Evolutionary conservation across 1,140 invertebrate genomes (phyloP), one percentile per base, ranked within the genome.

Genomic region (Drosophila kohkoa): DNA sequence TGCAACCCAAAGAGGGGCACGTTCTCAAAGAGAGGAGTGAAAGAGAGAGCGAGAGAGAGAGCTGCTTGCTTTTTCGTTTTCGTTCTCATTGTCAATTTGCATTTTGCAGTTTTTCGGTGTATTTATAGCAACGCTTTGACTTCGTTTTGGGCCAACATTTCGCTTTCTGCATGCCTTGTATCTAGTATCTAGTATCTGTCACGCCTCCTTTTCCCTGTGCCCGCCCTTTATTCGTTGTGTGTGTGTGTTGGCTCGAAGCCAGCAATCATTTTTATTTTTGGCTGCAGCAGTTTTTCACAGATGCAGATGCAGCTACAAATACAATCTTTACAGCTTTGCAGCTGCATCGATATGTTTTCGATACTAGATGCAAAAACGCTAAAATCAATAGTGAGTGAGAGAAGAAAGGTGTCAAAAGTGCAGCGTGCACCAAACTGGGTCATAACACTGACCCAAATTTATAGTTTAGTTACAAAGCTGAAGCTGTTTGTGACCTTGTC

Each of bases 401-500:
- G 11, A n/a, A n/a, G 48, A 60, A 48, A 69, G 46, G 15, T 69
- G 67, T 51, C 48, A 52, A 54, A 60, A 52, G 49, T 52, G 51
- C 58, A 43, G 32, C 5, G 11, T 13, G 7, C 11, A 13, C 11
- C 13, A 65, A 89, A 81, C 81, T 89, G 43, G 85, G 85, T 89
- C 85, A 81, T 85, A 89, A 89, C 85, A 89, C 85, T 89, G 85
- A 89, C 85, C 85, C 69, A 89, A 83, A 38, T 38, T 81, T 89
- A 30, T 28, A 11, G 3, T 8, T n/a, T 6, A 38, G 49, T 82
- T 68, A 63, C 64, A 75, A 78, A 81, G 41, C 16, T 55, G 48
- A 35, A 55, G 45, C 35, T 46, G 30, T 81, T 66, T 55, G 71
- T 75, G 83, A 88, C 83, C 83, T 88, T 87, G 83, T n/a, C 48